phyloP scores from a whole-genome alignment of 2,113 vertebrate genomes.

The Sturnus vulgaris region DNA sequence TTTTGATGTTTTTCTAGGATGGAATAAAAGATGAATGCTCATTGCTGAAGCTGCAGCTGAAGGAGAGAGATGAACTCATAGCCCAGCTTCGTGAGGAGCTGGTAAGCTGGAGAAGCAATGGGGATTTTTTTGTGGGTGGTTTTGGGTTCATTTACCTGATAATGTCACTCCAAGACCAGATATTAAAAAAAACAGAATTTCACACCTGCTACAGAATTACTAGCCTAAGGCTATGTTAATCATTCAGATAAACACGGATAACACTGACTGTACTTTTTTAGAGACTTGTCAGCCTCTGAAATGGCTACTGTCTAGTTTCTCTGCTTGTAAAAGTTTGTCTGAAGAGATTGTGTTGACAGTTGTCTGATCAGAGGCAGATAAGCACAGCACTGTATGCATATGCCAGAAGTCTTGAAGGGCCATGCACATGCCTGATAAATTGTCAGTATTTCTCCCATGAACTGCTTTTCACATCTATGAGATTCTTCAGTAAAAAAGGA shows the following conservation, averaged over 20 bases:
- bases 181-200: background rate
- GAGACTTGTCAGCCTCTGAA: background rate
- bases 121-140: accelerated
- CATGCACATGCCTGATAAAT: background rate
- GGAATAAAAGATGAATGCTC: conserved; percentile 87
- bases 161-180: background rate
- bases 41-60: conserved; percentile 85
- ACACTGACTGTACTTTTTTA: background rate
- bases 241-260: background rate
- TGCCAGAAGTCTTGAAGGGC: background rate
- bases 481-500: background rate
- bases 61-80: conserved; percentile 92
- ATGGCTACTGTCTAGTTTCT: background rate
- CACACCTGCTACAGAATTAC: background rate
- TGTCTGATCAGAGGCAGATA: background rate
- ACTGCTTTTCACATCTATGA: background rate
- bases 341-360: background rate
- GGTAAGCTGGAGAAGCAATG: conserved; percentile 75
- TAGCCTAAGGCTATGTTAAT: background rate
- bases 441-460: background rate
- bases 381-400: background rate
- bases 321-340: background rate
- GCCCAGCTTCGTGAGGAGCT: conserved; percentile 87
- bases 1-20: conserved; percentile 84
- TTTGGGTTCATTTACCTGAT: background rate